Percentiles rank a stretch among this genome's conserved stretches.
These are phyloP conservation scores for Drosophila eohydei DNA, from an alignment of 2,888 invertebrate species.

Conservation along the genomic window DNA sequence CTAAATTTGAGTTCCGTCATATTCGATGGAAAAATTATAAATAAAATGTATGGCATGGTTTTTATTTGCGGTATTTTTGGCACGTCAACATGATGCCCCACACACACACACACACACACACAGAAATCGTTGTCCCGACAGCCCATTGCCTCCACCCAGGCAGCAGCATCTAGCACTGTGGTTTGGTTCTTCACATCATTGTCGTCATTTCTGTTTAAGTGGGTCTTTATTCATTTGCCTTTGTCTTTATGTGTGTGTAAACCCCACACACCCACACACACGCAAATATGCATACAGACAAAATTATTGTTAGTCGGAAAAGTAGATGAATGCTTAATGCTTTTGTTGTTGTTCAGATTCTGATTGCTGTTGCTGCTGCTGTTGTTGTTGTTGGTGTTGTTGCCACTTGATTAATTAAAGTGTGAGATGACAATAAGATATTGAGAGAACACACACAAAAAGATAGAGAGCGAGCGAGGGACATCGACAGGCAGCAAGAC, in stretches of 20 bases:
- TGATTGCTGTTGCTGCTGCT: conserved; percentile 3
- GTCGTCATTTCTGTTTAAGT: conserved; percentile 58
- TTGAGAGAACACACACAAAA: conserved; percentile 23
- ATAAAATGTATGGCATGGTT: conserved; percentile 43
- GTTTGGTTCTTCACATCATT: conserved; percentile 40
- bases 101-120: conserved; percentile 1
- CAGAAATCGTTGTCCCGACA: conserved; percentile 7
- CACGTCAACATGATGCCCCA: conserved; percentile 42
- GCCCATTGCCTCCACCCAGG: not conserved
- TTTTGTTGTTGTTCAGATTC: conserved; percentile 19
- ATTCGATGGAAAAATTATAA: conserved; percentile 59
- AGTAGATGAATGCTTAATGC: conserved; percentile 37
- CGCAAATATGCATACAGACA: conserved; percentile 11
- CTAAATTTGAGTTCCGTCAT: conserved; percentile 59
- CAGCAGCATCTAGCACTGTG: conserved; percentile 3
- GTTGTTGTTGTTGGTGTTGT: conserved; percentile 32
- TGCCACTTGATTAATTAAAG: conserved; percentile 60
- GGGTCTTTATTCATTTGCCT: conserved; percentile 41
- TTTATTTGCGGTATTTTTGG: conserved; percentile 63
- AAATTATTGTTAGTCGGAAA: conserved; percentile 36
- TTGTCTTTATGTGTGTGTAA: conserved; percentile 16
- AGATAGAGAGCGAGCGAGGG: conserved; percentile 15
- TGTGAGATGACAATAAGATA: conserved; percentile 53
- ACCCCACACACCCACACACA: conserved; percentile 13
- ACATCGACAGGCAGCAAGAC: conserved; percentile 19